Conservation (phyloP, 1,140 invertebrate genomes). For the Aphis craccivora region DNA sequence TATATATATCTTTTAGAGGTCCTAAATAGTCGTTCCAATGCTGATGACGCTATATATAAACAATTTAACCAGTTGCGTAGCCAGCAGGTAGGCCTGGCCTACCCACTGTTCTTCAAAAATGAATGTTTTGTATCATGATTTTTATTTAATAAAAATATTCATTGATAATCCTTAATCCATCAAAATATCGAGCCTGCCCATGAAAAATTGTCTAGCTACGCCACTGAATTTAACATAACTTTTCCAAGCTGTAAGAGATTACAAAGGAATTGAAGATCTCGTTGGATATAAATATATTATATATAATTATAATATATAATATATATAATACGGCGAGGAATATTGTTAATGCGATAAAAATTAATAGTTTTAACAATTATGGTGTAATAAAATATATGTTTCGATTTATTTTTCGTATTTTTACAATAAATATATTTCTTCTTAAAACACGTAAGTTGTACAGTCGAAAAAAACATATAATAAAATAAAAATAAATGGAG, state of each 20-base stretch:
- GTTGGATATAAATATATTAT: not conserved
- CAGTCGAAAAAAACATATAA: slow-evolving; percentile 34
- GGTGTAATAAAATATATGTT: not conserved
- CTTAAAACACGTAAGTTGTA: slow-evolving; percentile 15
- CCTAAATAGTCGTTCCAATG: not conserved
- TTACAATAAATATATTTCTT: slow-evolving; percentile 37
- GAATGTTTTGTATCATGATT: too few species aligned
- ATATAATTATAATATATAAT: too few species aligned
- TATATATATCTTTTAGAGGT: too few species aligned
- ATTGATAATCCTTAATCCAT: too few species aligned
- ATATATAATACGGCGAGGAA: not conserved
- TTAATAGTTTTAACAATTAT: not conserved
- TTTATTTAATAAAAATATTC: too few species aligned
- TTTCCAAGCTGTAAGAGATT: not conserved
- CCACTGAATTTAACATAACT: not conserved
- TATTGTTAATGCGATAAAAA: not conserved
- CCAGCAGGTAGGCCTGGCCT: too few species aligned
- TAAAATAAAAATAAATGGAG: slow-evolving; percentile 41
- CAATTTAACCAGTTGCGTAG: too few species aligned
- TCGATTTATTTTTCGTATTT: not conserved
- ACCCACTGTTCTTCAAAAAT: too few species aligned
- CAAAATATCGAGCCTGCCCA: too few species aligned
- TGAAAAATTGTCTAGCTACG: too few species aligned
- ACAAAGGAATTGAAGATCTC: not conserved
- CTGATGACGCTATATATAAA: not conserved